These are phyloP conservation scores for Sphinx pinastri DNA, from an alignment of 2,888 invertebrate species.

Conservation along the genomic window DNA sequence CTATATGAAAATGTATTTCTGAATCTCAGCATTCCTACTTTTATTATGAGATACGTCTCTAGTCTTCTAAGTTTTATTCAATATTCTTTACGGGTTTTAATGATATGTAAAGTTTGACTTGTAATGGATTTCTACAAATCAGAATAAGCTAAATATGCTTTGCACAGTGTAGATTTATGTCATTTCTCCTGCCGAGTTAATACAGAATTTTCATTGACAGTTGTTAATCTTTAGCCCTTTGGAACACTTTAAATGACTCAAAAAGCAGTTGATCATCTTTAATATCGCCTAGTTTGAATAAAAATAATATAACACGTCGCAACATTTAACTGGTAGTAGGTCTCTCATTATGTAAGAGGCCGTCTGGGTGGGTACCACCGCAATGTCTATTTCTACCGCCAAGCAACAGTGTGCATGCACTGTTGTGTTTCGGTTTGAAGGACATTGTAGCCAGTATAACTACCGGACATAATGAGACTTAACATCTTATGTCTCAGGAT, in stretches of 20 bases:
- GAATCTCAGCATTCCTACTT: conserved; percentile 30
- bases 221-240: not conserved
- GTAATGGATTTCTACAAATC: not conserved
- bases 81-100: conserved; percentile 15
- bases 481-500: no score
- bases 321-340: no score
- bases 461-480: no score
- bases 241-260: not conserved
- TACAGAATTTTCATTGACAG: not conserved
- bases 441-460: no score
- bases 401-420: no score
- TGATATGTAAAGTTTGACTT: conserved; percentile 14
- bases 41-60: not conserved
- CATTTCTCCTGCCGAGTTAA: not conserved
- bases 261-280: not conserved
- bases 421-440: no score
- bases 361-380: no score
- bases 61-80: conserved; percentile 23
- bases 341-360: no score
- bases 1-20: conserved; percentile 13
- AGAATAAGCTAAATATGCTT: not conserved
- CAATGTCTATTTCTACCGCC: no score
- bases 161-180: not conserved
- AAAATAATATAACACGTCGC: no score
- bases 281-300: not conserved